Base-by-base conservation (phyloP, 2,113 vertebrate species). In the Scatophagus argus region DNA sequence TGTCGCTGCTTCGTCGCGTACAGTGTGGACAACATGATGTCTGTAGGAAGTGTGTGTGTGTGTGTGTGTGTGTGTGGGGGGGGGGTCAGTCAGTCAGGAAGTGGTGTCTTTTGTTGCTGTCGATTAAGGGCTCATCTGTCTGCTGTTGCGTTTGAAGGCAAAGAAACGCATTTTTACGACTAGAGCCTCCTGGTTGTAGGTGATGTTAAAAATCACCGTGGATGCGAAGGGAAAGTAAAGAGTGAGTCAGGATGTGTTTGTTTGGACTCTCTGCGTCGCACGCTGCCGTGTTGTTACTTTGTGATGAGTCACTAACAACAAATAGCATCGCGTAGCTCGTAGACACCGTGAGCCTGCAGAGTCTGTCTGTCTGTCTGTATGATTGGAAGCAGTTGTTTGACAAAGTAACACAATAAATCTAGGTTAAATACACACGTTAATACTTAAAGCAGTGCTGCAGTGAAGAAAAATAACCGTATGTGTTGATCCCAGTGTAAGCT, bases 281-380 rank as follows among this genome's bases (percentile, higher is more conserved):
- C 55, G 83, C 62, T 46, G 47, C 16, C 31, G 14, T 74, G 77
- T 73, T 79, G 68, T 52, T 87, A 19, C 41, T n/a, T 3, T 10
- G 54, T 3, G 62, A 55, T 75, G 74, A 73, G 9, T 76, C 70
- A 79, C 14, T 36, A 23, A 59, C 56, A 59, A 75, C 71, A 17
- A 5, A 39, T 68, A 39, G 8, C 77, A 23, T 46, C 49, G 16
- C 17, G 49, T 6, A 34, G 29, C 5, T 5, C 1, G 43, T 1
- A 27, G 36, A 27, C n/a, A 51, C 21, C 27, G 19, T 21, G 23
- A 19, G 7, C n/a, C n/a, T n/a, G n/a, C n/a, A n/a, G n/a, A n/a
- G n/a, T n/a, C n/a, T n/a, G n/a, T n/a, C n/a, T n/a, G n/a, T n/a
- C n/a, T n/a, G n/a, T n/a, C n/a, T n/a, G n/a, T n/a, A n/a, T n/a